Base-by-base conservation (phyloP, 2,113 vertebrate species). In the Protomyctophum bolini region DNA sequence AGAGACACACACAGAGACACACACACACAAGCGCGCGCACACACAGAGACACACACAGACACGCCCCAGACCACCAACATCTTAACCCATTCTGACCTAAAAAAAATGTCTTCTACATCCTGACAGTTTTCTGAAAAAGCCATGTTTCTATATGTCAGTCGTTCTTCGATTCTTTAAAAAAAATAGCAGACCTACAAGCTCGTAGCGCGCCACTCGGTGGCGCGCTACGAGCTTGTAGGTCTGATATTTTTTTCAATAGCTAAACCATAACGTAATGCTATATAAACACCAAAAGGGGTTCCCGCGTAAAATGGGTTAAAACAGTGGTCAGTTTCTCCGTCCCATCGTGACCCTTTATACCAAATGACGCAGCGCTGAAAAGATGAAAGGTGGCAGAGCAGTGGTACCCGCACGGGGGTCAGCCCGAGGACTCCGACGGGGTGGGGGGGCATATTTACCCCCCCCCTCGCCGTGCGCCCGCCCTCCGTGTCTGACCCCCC, bases 371-470 rank as follows among this genome's bases (percentile, higher is more conserved):
- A 51, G 1, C 1, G 73, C 71, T 75, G 84, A 83, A 86, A 81
- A 89, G 88, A 92, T 89, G 86, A 91, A 88, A 89, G 50, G 60
- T 51, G 64, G 77, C 66, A 8, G 69, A 41, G 7, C 67, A n/a
- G n/a, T n/a, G n/a, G 69, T 76, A 45, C 76, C 51, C 10, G 5
- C 1, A 0, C 21, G 78, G 88, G 78, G 88, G 85, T 91, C 84
- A 88, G 12, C 21, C 69, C 2, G 64, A 80, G 86, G 87, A 83
- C 87, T 88, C 83, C 80, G 56, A 72, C n/a, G 83, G 83, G 89
- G 85, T 88, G 4, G 72, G 70, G 83, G 79, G 75, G 61, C 52
- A 28, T 11, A 73, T 72, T 87, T 74, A 64, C 89, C 86, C 72
- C 86, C 83, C 89, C 86, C 72, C 86, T 84, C 59, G 28, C 84